Percentiles rank a stretch among this genome's conserved stretches.
phyloP scores from a whole-genome alignment of 1,140 invertebrate species.

The Ceratosolen fusciceps region DNA sequence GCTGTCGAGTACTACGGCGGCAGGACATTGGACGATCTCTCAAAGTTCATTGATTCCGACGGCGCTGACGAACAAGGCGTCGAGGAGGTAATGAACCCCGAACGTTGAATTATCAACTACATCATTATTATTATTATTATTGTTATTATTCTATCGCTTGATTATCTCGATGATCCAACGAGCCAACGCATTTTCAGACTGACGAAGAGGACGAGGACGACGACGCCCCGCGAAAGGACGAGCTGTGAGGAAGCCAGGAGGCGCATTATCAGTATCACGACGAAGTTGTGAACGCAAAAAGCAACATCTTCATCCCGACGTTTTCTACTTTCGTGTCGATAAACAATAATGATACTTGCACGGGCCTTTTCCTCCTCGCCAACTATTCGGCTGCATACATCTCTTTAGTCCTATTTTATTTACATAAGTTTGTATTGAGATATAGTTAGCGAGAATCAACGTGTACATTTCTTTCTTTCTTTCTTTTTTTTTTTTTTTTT shows the following conservation, averaged over 20 bases:
- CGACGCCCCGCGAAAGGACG: slow-evolving; percentile 77
- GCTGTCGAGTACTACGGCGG: slow-evolving; percentile 95
- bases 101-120: too few relatives aligned
- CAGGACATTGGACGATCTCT: slow-evolving; percentile 92
- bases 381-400: slow-evolving; percentile 38
- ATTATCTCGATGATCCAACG: too few relatives aligned
- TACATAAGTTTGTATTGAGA: slow-evolving; percentile 41
- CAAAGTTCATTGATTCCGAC: slow-evolving; percentile 91
- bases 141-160: too few relatives aligned
- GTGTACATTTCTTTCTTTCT: slow-evolving; percentile 48
- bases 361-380: slow-evolving; percentile 17
- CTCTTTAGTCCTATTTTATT: slow-evolving; percentile 41
- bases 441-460: slow-evolving; percentile 38
- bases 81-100: slow-evolving; percentile 77
- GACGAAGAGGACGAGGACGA: slow-evolving; percentile 78
- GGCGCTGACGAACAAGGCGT: slow-evolving; percentile 79
- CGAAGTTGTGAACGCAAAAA: slow-evolving; percentile 45
- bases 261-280: slow-evolving; percentile 44
- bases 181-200: slow-evolving; percentile 64
- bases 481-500: too few relatives aligned
- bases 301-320: slow-evolving; percentile 34
- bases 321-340: slow-evolving; percentile 29
- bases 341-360: neutral
- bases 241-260: slow-evolving; percentile 73
- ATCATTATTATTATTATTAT: too few relatives aligned